These are phyloP conservation scores for Pseudonaja textilis DNA, from an alignment of 2,113 vertebrate species.

Conservation along the genomic window DNA sequence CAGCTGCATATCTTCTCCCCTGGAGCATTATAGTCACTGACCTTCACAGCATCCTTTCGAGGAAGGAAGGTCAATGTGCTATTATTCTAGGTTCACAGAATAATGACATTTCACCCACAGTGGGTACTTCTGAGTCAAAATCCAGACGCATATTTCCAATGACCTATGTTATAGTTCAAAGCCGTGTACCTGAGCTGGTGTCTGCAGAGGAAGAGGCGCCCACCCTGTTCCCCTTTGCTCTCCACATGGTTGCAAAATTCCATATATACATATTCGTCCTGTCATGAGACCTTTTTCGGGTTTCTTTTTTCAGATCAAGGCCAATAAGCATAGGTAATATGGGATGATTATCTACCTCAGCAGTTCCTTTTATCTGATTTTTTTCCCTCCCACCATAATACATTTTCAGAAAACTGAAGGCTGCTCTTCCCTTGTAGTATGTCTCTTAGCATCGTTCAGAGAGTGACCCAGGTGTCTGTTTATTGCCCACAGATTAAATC, in stretches of 20 bases:
- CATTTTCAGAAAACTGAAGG: conserved; percentile 1
- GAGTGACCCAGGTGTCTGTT: neutral
- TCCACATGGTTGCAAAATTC: neutral
- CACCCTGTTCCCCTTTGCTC: neutral
- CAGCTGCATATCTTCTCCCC: neutral
- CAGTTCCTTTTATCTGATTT: neutral
- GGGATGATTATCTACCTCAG: conserved; percentile 12
- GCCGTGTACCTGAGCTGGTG: neutral
- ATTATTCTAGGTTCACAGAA: neutral
- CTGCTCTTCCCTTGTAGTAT: neutral
- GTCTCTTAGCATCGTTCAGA: neutral
- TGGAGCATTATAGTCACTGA: neutral
- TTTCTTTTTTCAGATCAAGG: neutral
- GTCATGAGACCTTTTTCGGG: neutral
- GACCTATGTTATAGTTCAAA: neutral
- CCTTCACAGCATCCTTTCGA: neutral
- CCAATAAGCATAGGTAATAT: conserved; percentile 7
- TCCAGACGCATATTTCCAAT: neutral
- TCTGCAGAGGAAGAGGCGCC: conserved; percentile 15
- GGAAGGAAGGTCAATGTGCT: neutral
- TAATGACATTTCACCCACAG: neutral
- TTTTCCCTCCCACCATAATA: neutral
- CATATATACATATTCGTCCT: neutral
- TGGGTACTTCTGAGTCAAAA: neutral
- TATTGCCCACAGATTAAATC: conserved; percentile 20